Evolutionary conservation across 2,888 invertebrate species (phyloP).

Genomic region (Synanthedon formicaeformis): DNA sequence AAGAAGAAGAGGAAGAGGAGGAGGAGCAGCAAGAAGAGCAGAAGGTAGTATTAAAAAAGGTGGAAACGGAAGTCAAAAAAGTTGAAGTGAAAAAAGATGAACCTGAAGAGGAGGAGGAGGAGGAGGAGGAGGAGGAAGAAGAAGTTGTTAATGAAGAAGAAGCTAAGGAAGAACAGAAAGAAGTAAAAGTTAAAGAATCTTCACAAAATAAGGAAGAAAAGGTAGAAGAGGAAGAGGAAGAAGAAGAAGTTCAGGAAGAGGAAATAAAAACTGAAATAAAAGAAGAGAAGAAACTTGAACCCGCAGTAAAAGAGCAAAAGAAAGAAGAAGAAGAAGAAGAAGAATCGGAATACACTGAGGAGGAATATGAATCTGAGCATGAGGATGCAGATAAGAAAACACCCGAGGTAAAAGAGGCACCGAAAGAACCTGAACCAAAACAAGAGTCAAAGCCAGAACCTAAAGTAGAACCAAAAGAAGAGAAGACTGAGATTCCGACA

Average conservation of each 20-base stretch:
- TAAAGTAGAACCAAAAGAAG: constrained; percentile 7
- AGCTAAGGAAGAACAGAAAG: constrained; percentile 11
- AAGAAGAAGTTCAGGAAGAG: constrained; percentile 15
- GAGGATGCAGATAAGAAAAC: constrained; percentile 12
- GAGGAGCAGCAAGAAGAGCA: constrained; percentile 6
- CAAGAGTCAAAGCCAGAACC: constrained; percentile 9
- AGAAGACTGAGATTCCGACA: constrained; percentile 11
- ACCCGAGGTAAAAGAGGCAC: constrained; percentile 7
- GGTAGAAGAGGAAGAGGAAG: neutral
- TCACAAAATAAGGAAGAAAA: constrained; percentile 4
- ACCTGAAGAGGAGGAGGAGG: constrained; percentile 8
- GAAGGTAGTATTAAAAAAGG: constrained; percentile 8
- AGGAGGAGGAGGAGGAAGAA: constrained; percentile 3
- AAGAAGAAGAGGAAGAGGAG: constrained; percentile 7
- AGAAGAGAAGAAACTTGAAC: constrained; percentile 3
- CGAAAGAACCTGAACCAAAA: constrained; percentile 8
- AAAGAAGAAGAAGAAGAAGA: constrained; percentile 15
- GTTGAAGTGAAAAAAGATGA: constrained; percentile 13
- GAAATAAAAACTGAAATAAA: constrained; percentile 22
- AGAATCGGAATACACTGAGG: constrained; percentile 15
- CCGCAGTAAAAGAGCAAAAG: constrained; percentile 2
- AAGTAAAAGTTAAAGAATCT: constrained; percentile 6
- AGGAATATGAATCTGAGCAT: constrained; percentile 12
- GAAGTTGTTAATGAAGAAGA: constrained; percentile 10
- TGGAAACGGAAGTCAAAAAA: constrained; percentile 9